Percentiles rank a stretch among this genome's conserved stretches.
Conservation (phyloP, 1,140 invertebrate genomes). For the Hylaeus volcanicus region DNA sequence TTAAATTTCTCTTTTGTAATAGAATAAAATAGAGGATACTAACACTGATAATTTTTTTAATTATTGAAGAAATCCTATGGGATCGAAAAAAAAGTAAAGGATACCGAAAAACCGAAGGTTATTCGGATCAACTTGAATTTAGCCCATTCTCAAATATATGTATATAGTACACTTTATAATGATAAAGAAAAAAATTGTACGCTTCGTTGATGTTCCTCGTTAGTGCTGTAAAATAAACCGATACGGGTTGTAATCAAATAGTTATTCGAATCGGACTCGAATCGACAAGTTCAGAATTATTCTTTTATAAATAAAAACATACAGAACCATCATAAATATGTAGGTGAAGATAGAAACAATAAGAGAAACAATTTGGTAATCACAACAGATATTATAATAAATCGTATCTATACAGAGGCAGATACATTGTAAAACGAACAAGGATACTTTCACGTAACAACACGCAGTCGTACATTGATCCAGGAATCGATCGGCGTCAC, state of each 20-base stretch:
- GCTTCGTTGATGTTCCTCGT: no score
- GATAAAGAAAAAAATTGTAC: neutral
- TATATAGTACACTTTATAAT: no score
- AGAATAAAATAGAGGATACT: neutral
- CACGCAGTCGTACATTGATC: constrained; percentile 73
- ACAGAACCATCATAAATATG: constrained; percentile 1
- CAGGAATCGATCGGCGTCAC: constrained; percentile 69
- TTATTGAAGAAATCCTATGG: neutral
- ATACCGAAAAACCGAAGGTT: neutral
- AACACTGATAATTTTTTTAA: no score
- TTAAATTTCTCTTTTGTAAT: neutral
- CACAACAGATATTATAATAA: constrained; percentile 79
- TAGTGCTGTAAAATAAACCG: no score
- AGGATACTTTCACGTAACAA: constrained; percentile 75
- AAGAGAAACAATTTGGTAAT: constrained; percentile 65
- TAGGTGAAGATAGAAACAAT: constrained; percentile 5
- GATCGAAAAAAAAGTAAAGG: no score
- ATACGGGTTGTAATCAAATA: no score
- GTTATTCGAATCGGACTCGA: neutral
- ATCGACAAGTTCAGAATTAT: neutral
- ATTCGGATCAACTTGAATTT: neutral
- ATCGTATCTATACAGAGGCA: constrained; percentile 77
- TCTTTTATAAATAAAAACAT: constrained; percentile 1
- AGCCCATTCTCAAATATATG: no score
- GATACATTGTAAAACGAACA: constrained; percentile 77